A percentile compares a stretch with the other conserved stretches of the same genome.
phyloP scores from a whole-genome alignment of 2,113 vertebrate species.

The Daubentonia madagascariensis region DNA sequence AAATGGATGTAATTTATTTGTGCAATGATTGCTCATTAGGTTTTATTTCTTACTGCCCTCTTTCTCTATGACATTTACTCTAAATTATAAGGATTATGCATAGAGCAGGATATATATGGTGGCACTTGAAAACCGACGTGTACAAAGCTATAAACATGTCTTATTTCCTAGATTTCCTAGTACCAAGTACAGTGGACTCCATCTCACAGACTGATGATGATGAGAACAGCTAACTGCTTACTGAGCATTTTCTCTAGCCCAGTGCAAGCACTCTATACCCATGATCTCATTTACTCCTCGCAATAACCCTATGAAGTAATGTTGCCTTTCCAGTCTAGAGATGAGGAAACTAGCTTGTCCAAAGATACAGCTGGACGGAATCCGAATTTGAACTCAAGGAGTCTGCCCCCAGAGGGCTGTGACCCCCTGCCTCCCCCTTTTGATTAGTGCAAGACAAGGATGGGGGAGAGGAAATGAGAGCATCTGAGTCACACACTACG shows the following conservation, averaged over 20 bases:
- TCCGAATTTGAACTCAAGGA: background rate
- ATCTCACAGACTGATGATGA: rapidly evolving
- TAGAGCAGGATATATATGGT: background rate
- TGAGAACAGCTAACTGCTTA: rapidly evolving
- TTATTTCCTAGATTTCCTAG: background rate
- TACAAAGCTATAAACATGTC: background rate
- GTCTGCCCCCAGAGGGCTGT: rapidly evolving
- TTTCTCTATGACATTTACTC: background rate
- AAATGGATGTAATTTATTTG: background rate
- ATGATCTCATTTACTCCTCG: background rate
- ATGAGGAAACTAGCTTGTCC: background rate
- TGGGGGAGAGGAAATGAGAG: background rate
- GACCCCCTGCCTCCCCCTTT: background rate
- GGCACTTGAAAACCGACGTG: background rate
- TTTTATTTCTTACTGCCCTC: background rate
- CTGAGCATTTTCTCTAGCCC: background rate
- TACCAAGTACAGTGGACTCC: background rate
- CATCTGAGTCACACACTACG: background rate
- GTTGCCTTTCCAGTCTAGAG: background rate
- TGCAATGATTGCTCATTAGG: background rate
- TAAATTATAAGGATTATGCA: background rate
- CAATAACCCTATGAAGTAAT: background rate
- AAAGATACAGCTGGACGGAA: background rate
- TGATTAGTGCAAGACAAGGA: background rate
- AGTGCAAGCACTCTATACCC: rapidly evolving